A percentile compares a stretch with the other conserved stretches of the same genome.
phyloP scores from a whole-genome alignment of 2,113 vertebrate species.

The Entosphenus tridentatus region DNA sequence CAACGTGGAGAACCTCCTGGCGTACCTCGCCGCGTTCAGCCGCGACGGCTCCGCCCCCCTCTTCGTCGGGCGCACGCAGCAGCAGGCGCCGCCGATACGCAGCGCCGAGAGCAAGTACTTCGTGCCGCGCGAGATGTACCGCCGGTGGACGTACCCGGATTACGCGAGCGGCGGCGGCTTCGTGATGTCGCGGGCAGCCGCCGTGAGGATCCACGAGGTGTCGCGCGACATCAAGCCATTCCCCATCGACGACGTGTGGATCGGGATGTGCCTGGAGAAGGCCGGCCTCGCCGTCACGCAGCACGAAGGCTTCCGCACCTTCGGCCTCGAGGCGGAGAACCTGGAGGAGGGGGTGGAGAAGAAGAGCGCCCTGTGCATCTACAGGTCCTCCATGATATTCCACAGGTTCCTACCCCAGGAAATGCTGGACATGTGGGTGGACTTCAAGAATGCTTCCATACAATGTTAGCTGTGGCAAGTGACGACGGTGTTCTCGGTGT shows the following conservation, averaged over 20 bases:
- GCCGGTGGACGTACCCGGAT: conserved; percentile 51
- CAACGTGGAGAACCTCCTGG: neutral
- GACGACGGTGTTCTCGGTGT: too few relatives aligned
- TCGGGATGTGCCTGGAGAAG: conserved; percentile 80
- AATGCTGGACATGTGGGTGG: too few relatives aligned
- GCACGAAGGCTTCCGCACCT: conserved; percentile 77
- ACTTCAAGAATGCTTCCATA: too few relatives aligned
- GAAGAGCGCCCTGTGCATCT: too few relatives aligned
- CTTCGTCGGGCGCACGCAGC: conserved; percentile 59
- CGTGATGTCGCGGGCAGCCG: conserved; percentile 47
- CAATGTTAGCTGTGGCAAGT: too few relatives aligned
- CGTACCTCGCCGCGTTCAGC: conserved; percentile 13
- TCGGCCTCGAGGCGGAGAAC: conserved; percentile 21
- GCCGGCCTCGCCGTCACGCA: conserved; percentile 40
- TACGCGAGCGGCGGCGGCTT: conserved; percentile 84
- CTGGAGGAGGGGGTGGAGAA: too few relatives aligned
- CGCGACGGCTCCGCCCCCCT: conserved; percentile 27
- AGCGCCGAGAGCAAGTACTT: conserved; percentile 81
- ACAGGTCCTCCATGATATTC: too few relatives aligned
- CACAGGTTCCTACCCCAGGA: too few relatives aligned
- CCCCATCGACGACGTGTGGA: conserved; percentile 77
- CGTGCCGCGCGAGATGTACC: conserved; percentile 44
- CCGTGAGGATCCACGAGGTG: conserved; percentile 31
- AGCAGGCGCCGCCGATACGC: conserved; percentile 56
- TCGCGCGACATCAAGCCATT: conserved; percentile 54